Evolutionary conservation across 2,888 invertebrate genomes (phyloP).

Genomic region (Epirrita christyi): DNA sequence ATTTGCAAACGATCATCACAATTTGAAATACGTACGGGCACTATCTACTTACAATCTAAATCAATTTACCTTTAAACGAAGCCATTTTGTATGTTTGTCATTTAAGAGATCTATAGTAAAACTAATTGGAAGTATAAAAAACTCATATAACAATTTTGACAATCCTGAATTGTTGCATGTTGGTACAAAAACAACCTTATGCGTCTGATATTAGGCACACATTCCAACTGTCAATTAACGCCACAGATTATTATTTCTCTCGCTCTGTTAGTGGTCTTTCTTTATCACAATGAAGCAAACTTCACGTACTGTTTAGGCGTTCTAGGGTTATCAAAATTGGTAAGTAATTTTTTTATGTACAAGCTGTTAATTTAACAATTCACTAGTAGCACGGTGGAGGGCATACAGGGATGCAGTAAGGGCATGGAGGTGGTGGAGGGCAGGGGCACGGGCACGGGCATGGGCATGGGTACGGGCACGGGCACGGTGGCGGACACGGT

Average conservation of each 20-base stretch:
- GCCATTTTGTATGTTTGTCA: conserved; percentile 24
- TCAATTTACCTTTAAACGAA: conserved; percentile 19
- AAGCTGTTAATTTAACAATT: neutral
- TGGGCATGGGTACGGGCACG: neutral
- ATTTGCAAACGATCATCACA: conserved; percentile 55
- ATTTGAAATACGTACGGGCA: conserved; percentile 53
- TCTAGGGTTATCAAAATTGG: neutral
- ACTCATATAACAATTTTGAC: conserved; percentile 17
- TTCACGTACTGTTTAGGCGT: neutral
- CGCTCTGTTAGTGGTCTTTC: neutral
- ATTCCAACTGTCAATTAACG: neutral
- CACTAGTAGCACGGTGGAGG: conserved; percentile 1
- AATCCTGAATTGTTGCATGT: neutral
- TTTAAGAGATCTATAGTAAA: conserved; percentile 45
- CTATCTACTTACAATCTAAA: conserved; percentile 33
- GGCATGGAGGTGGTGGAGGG: neutral
- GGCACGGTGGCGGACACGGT: neutral
- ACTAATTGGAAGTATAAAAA: conserved; percentile 7
- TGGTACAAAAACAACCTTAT: neutral
- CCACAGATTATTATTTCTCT: neutral
- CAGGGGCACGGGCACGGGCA: neutral
- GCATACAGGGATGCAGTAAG: neutral
- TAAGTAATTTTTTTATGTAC: neutral
- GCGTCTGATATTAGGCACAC: neutral
- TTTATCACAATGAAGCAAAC: neutral